Conservation (phyloP, 2,797 vertebrate genomes). For the Protonibea diacanthus region DNA sequence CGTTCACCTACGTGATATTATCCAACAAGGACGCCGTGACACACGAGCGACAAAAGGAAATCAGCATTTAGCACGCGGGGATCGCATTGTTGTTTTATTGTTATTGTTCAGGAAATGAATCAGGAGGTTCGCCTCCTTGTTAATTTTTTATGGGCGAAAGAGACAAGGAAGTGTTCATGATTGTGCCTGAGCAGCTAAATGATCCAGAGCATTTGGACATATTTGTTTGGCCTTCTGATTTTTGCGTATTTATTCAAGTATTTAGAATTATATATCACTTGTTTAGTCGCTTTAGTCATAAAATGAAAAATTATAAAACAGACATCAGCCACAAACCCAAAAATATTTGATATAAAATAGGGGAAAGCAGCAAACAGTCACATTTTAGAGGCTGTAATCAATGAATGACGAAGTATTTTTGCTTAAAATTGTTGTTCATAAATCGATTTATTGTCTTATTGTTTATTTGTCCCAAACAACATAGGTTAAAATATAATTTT, state of each 20-base stretch:
- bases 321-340: neutral
- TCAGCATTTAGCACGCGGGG: neutral
- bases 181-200: neutral
- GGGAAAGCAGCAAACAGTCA: neutral
- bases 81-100: neutral
- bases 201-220: neutral
- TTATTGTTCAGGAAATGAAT: slow-evolving; percentile 1
- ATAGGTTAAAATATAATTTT: neutral
- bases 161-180: neutral
- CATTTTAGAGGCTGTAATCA: neutral
- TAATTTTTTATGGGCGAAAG: neutral
- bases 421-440: neutral
- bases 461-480: neutral
- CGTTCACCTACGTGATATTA: slow-evolving; percentile 80
- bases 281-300: neutral
- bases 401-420: neutral
- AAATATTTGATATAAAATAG: neutral
- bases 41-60: slow-evolving; percentile 5
- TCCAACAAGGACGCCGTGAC: slow-evolving; percentile 63
- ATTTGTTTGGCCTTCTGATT: neutral
- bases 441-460: neutral
- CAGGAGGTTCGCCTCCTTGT: neutral
- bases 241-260: neutral
- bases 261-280: neutral
- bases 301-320: neutral